Conservation (phyloP, 2,888 invertebrate genomes). For the Agrotis exclamationis region DNA sequence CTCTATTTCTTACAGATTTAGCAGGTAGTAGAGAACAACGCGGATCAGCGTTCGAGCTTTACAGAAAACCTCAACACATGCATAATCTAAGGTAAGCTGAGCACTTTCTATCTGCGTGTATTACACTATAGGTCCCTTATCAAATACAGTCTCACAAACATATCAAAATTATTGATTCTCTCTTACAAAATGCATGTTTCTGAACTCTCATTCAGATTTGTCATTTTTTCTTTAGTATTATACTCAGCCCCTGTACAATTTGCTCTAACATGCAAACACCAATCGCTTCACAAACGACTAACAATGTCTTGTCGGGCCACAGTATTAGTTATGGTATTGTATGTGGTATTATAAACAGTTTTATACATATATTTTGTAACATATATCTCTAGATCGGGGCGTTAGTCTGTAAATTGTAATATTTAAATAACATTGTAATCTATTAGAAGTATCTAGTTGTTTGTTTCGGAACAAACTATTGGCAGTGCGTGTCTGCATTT, state of each 20-base stretch:
- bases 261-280: slow-evolving; percentile 92
- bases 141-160: slow-evolving; percentile 44
- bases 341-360: slow-evolving; percentile 86
- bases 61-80: slow-evolving; percentile 97
- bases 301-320: slow-evolving; percentile 89
- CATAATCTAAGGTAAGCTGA: slow-evolving; percentile 94
- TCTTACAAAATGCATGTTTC: slow-evolving; percentile 78
- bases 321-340: slow-evolving; percentile 89
- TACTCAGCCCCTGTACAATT: slow-evolving; percentile 85
- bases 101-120: slow-evolving; percentile 31
- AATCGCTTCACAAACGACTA: slow-evolving; percentile 91
- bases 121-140: slow-evolving; percentile 44
- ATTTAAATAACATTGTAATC: slow-evolving; percentile 78
- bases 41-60: slow-evolving; percentile 98
- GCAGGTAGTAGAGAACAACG: slow-evolving; percentile 97
- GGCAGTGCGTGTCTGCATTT: slow-evolving; percentile 92
- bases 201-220: slow-evolving; percentile 55
- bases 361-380: slow-evolving; percentile 86
- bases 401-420: slow-evolving; percentile 84
- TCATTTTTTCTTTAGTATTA: slow-evolving; percentile 56
- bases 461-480: slow-evolving; percentile 80
- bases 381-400: slow-evolving; percentile 86
- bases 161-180: slow-evolving; percentile 37
- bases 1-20: slow-evolving; percentile 86
- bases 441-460: slow-evolving; percentile 82